Evolutionary conservation across 1,140 invertebrate species (phyloP), one percentile per base, ranked within the genome.

Genomic region (Pseudachorutes palmiensis): DNA sequence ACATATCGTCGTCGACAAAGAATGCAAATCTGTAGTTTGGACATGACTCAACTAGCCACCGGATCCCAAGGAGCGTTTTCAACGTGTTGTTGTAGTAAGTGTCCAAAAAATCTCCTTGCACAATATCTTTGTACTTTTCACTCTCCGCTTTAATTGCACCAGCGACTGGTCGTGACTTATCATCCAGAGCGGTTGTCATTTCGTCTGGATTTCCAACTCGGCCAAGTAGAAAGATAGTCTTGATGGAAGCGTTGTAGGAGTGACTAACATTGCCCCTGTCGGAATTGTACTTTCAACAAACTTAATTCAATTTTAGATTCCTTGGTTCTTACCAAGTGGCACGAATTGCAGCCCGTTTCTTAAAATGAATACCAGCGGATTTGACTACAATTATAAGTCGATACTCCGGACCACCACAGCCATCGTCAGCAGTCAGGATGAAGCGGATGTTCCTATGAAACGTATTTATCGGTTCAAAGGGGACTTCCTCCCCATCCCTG

Each of bases 1-100:
- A 96, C 80, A 93, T 92, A 76, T 96, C 93, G 77, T 97, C 93
- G 77, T 96, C 92, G 14, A 89, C 85, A 79, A 95, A 94, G 75
- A 94, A 82, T 69, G 91, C 90, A 78, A 88, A 94, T 72, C 88
- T 86, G 0, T 90, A 86, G 41, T 83, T 83, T 0, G 82, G 77
- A 76, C 91, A 95, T 45, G 36, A 45, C 59, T 85, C 82, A 30
- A 85, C 82, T 22, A 85, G 83, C 92, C 92, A 96, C 67, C 87
- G 86, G 72, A 95, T 85, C 0, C 86, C 86, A 80, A 90, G 87
- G 85, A 95, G 90, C 0, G 91, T 93, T 81, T 96, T 96, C 22
- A 92, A 86, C 0, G 93, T 96, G 76, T 94, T 96, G 76, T 96
- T 96, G 74, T 85, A 95, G 77, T 96, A 96, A 29, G 80, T 79